Percentiles rank a stretch among this genome's conserved stretches.
Conservation (phyloP, 2,797 vertebrate species). For the Enteromius mattozi region DNA sequence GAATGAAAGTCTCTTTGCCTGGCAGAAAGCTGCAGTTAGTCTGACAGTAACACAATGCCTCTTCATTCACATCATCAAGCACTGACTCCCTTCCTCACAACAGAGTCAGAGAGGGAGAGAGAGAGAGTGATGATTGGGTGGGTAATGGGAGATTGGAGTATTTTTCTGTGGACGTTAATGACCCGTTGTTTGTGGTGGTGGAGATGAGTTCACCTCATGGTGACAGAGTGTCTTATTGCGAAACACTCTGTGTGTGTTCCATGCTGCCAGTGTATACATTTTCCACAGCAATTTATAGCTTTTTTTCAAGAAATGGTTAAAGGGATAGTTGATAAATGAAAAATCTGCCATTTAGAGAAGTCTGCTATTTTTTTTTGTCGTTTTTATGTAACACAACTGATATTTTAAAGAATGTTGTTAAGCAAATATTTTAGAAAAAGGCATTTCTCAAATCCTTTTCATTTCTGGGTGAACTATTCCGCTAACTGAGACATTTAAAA, state of each 20-base stretch:
- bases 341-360: no score
- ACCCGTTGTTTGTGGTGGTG: slow-evolving; percentile 52
- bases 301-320: neutral
- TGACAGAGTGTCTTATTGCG: slow-evolving; percentile 43
- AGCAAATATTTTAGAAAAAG: neutral
- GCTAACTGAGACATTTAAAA: neutral
- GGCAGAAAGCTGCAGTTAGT: slow-evolving; percentile 52
- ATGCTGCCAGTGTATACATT: neutral
- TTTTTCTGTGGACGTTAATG: slow-evolving; percentile 58
- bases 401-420: neutral
- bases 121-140: slow-evolving; percentile 34
- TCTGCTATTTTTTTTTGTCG: no score
- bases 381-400: neutral
- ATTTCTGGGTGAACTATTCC: neutral
- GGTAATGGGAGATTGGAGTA: slow-evolving; percentile 53
- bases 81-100: slow-evolving; percentile 40
- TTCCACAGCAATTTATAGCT: neutral
- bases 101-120: slow-evolving; percentile 29
- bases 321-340: neutral
- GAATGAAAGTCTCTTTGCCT: slow-evolving; percentile 53
- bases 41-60: slow-evolving; percentile 59
- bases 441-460: no score
- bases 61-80: slow-evolving; percentile 52
- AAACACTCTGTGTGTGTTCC: slow-evolving; percentile 11
- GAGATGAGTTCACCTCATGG: slow-evolving; percentile 49